A percentile compares a stretch with the other conserved stretches of the same genome.
phyloP scores from a whole-genome alignment of 2,888 invertebrate species.

The Venusia cambrica region DNA sequence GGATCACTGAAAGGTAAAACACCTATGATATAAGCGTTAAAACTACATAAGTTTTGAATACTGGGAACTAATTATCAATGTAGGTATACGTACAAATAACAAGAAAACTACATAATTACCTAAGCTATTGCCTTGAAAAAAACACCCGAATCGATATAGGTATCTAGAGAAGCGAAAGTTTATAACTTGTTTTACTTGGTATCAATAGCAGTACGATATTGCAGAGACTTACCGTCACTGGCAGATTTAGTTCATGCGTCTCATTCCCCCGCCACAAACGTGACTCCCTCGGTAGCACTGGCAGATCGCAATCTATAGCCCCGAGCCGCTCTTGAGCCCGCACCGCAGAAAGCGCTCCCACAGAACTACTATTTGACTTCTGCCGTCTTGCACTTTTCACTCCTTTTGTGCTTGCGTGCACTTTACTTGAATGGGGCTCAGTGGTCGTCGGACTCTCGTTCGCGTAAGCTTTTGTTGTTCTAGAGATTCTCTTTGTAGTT shows the following conservation, averaged over 20 bases:
- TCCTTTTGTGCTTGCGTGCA: slow-evolving; percentile 59
- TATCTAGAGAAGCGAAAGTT: too few species aligned
- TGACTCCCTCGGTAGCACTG: slow-evolving; percentile 83
- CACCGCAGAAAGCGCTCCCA: slow-evolving; percentile 65
- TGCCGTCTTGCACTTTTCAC: slow-evolving; percentile 69
- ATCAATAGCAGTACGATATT: too few species aligned
- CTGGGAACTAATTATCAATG: too few species aligned
- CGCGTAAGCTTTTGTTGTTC: slow-evolving; percentile 59
- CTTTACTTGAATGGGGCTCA: slow-evolving; percentile 55
- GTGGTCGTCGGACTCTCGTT: slow-evolving; percentile 55
- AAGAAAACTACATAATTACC: too few species aligned
- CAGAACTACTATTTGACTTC: slow-evolving; percentile 65
- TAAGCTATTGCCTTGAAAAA: too few species aligned
- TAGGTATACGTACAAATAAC: too few species aligned
- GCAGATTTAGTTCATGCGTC: slow-evolving; percentile 85
- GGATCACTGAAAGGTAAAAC: too few species aligned
- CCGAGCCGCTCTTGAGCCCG: slow-evolving; percentile 83
- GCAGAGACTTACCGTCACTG: slow-evolving; percentile 83
- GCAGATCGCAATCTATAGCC: slow-evolving; percentile 84
- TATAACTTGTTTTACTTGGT: too few species aligned
- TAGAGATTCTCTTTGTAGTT: slow-evolving; percentile 61
- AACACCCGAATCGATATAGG: too few species aligned
- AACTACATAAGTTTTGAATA: too few species aligned
- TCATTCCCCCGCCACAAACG: slow-evolving; percentile 87
- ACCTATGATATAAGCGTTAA: too few species aligned